Evolutionary conservation across 2,113 vertebrate species (phyloP), one percentile per base, ranked within the genome.

Genomic region (Cromileptes altivelis): DNA sequence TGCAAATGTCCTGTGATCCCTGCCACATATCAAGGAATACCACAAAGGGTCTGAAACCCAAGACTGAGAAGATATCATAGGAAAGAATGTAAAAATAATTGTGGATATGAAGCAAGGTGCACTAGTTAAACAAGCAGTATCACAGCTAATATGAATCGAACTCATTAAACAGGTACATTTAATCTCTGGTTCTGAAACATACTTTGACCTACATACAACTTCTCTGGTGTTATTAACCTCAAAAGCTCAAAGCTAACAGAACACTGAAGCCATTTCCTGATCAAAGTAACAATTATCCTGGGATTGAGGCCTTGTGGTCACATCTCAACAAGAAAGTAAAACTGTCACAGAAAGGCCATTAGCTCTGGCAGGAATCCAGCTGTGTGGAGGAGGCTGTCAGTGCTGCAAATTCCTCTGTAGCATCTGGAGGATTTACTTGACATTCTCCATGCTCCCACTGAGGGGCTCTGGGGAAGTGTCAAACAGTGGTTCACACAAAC

Each of bases 341-440:
- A 89, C 30, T 79, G 70, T 30, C 61, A 56, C 65, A 75, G 61
- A 87, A 79, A 88, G 63, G 82, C 79, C 64, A 68, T 85, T 84
- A 88, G 64, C 73, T 85, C 55, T 89, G 89, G 89, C 85, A 76
- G 70, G 21, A 64, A 64, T 84, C 84, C 91, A 88, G 81, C 84
- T 40, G 62, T 75, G 80, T 81, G 61, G 77, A 84, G 71, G 86
- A 76, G 75, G 56, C 6, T 85, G 70, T 86, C 85, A 82, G 68
- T 52, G 81, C 81, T 83, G 57, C 71, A 87, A 58, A 93, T 92
- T 94, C 93, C 90, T 88, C 33, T 75, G 75, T n/a, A 80, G 84
- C 82, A 80, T 93, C 90, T 90, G 91, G 89, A 88, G 81, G 82
- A 87, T 81, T 86, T 71, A 30, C 50, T 45, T 88, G 90, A 93